Evolutionary conservation across 2,113 vertebrate species (phyloP), one percentile per base, ranked within the genome.

Genomic region (Paradisaea rubra): DNA sequence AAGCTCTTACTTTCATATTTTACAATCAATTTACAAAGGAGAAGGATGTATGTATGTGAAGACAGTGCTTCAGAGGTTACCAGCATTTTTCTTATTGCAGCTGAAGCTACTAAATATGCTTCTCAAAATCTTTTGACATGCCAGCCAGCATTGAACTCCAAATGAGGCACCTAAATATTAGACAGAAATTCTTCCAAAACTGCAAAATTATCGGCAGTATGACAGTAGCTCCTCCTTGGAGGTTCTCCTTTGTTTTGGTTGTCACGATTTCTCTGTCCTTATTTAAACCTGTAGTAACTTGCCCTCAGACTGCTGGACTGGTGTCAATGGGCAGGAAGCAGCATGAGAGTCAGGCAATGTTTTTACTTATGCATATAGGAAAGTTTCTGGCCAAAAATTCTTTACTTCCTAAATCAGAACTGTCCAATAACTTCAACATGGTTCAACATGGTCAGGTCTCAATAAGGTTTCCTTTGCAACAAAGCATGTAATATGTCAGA

Each of bases 1-100:
- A 79, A 96, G 60, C 65, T 81, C 78, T 70, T 81, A 50, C 56
- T 35, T 81, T 65, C 80, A 17, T 45, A n/a, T 81, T 92, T 92
- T 81, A 59, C 59, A 53, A 41, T 28, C n/a, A 30, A 20, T 88
- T 88, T 70, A 53, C 30, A 65, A 22, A 4, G 7, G 50, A 49
- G 61, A 77, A 92, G 39, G 24, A 31, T 33, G 28, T 19, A 28
- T 77, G 37, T 37, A 30, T 2, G 2, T 61, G 39, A 61, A 73
- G 45, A 70, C 0, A 1, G 10, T 65, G 31, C 12, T 92, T 86
- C 72, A 73, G 53, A 0, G 0, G 28, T 72, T 76, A 81, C 31
- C 25, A 79, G 20, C 39, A 49, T 12, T 47, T 85, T 69, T 74
- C 21, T 50, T 81, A 30, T 37, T 79, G 35, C 31, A 53, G 21